Conservation (phyloP, 2,888 invertebrate species). For the Torymus auratus region DNA sequence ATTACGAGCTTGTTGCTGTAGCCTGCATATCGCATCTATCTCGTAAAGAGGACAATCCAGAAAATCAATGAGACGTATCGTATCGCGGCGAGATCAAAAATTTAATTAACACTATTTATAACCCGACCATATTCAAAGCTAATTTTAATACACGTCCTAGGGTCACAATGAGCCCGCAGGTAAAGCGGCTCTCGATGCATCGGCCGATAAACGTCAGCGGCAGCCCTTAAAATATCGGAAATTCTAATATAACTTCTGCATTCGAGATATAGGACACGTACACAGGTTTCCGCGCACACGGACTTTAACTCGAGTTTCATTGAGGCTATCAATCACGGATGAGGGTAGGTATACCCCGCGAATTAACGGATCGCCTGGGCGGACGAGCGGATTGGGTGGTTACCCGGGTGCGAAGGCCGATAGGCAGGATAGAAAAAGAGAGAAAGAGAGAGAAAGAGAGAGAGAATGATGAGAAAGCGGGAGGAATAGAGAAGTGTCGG, state of each 20-base stretch:
- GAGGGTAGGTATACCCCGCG: background rate
- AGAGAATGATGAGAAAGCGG: no score
- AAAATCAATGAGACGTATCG: constrained; percentile 1
- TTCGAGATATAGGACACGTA: no score
- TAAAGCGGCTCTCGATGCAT: no score
- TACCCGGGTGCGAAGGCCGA: no score
- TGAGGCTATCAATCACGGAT: constrained; percentile 15
- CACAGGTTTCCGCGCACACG: background rate
- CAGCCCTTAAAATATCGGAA: constrained; percentile 24
- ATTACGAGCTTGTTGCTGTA: no score
- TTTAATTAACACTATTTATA: constrained; percentile 23
- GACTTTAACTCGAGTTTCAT: constrained; percentile 7
- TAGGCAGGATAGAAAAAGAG: background rate
- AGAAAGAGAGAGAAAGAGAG: background rate
- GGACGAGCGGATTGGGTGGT: no score
- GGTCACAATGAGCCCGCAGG: background rate
- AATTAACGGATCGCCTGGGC: constrained; percentile 4
- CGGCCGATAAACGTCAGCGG: constrained; percentile 10
- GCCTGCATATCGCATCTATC: no score
- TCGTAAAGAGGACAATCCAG: background rate
- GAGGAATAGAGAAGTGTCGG: background rate
- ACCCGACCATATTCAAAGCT: background rate
- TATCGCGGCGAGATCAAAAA: constrained; percentile 12
- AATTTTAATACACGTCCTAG: constrained; percentile 3
- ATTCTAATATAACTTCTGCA: background rate